Evolutionary conservation across 1,140 invertebrate species (phyloP).

Genomic region (Physella acuta): DNA sequence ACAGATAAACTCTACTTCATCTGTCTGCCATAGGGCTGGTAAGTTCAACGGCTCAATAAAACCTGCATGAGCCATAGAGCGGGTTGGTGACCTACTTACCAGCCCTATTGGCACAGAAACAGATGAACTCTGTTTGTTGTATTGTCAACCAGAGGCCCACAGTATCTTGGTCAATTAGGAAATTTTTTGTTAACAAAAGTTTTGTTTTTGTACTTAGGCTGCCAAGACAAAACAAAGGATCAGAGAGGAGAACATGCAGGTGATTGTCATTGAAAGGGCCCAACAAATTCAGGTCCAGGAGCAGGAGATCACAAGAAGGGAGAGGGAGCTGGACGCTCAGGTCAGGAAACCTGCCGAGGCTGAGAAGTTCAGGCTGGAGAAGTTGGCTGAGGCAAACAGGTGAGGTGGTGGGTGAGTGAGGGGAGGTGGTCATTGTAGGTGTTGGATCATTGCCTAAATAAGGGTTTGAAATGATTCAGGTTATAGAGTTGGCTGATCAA

Average conservation of each 20-base stretch:
- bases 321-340: conserved; percentile 82
- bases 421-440: too few relatives aligned
- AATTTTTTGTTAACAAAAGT: not conserved
- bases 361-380: conserved; percentile 89
- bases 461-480: too few relatives aligned
- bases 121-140: not conserved
- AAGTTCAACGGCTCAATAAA: too few relatives aligned
- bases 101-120: too few relatives aligned
- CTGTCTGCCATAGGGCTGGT: too few relatives aligned
- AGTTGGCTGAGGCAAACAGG: conserved; percentile 86
- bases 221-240: conserved; percentile 94
- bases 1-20: too few relatives aligned
- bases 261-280: conserved; percentile 87
- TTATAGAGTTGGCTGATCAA: too few relatives aligned
- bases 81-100: too few relatives aligned
- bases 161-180: not conserved
- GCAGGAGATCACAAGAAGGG: conserved; percentile 58
- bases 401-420: too few relatives aligned
- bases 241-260: conserved; percentile 96
- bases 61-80: too few relatives aligned
- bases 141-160: not conserved
- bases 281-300: conserved; percentile 76
- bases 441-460: too few relatives aligned
- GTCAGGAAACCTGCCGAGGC: conserved; percentile 89
- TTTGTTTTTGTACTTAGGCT: conserved; percentile 67